phyloP scores from a whole-genome alignment of 2,113 vertebrate genomes.

The Grammomys surdaster region DNA sequence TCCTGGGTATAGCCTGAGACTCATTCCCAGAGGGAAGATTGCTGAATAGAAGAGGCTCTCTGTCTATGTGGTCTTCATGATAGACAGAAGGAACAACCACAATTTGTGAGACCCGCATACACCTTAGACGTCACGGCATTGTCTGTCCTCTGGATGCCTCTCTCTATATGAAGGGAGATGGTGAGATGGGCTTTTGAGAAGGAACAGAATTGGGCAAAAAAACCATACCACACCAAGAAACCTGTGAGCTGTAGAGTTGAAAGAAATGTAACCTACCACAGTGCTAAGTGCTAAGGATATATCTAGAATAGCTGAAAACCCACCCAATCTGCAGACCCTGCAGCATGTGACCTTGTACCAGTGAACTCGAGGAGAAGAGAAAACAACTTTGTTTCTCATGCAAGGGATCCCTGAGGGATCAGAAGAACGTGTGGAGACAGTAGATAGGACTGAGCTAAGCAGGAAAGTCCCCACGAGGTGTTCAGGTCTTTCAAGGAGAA shows the following conservation, averaged over 20 bases:
- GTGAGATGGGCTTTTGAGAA: not conserved
- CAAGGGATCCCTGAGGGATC: not conserved
- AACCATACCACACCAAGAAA: not conserved
- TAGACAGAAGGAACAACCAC: not conserved
- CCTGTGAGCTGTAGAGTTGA: too few relatives aligned
- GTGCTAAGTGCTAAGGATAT: too few relatives aligned
- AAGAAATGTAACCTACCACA: rapidly evolving
- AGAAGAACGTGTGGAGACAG: not conserved
- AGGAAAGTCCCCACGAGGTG: not conserved
- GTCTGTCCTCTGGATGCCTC: not conserved
- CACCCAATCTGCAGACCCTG: not conserved
- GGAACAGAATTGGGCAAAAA: too few relatives aligned
- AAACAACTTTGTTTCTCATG: too few relatives aligned
- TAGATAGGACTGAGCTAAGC: not conserved
- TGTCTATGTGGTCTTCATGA: not conserved
- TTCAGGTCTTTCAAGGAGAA: not conserved
- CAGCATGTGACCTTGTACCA: not conserved
- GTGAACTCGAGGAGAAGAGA: not conserved
- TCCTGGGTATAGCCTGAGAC: too few relatives aligned
- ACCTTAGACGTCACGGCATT: not conserved
- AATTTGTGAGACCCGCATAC: not conserved
- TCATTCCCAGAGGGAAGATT: not conserved
- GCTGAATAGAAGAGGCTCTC: not conserved
- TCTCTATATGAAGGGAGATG: not conserved
- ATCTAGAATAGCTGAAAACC: not conserved